Evolutionary conservation across 2,888 invertebrate genomes (phyloP).

Genomic region (Trissoscelio sp.): DNA sequence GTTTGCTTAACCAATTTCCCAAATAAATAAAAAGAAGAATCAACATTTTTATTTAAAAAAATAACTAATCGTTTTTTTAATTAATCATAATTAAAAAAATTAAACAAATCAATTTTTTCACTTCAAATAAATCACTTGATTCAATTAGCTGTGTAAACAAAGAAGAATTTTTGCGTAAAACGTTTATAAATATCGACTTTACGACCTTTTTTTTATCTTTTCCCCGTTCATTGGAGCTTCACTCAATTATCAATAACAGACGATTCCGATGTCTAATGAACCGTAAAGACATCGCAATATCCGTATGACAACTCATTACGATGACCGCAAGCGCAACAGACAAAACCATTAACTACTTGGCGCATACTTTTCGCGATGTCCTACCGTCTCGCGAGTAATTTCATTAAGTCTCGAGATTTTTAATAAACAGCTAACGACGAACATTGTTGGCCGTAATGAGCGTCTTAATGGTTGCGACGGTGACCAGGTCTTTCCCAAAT

Average conservation of each 20-base stretch:
- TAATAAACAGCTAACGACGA: constrained; percentile 56
- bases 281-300: constrained; percentile 42
- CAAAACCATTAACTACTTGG: constrained; percentile 45
- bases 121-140: not conserved
- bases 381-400: constrained; percentile 41
- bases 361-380: constrained; percentile 20
- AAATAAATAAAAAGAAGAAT: too few species aligned
- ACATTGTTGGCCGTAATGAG: constrained; percentile 54
- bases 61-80: not conserved
- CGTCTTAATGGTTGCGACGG: constrained; percentile 36
- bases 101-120: not conserved
- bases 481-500: constrained; percentile 35
- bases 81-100: not conserved
- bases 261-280: constrained; percentile 53
- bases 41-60: too few species aligned
- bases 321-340: constrained; percentile 24
- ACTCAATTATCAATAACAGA: constrained; percentile 52
- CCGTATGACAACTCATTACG: constrained; percentile 40
- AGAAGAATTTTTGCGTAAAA: constrained; percentile 7
- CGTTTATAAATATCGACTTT: constrained; percentile 42
- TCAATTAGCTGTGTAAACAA: constrained; percentile 12
- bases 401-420: constrained; percentile 58
- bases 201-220: constrained; percentile 9
- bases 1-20: too few species aligned
- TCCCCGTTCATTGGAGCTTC: constrained; percentile 22